Percentiles rank a stretch among this genome's conserved stretches.
Evolutionary conservation across 2,888 invertebrate species (phyloP).

Genomic region (Amiota mariae): DNA sequence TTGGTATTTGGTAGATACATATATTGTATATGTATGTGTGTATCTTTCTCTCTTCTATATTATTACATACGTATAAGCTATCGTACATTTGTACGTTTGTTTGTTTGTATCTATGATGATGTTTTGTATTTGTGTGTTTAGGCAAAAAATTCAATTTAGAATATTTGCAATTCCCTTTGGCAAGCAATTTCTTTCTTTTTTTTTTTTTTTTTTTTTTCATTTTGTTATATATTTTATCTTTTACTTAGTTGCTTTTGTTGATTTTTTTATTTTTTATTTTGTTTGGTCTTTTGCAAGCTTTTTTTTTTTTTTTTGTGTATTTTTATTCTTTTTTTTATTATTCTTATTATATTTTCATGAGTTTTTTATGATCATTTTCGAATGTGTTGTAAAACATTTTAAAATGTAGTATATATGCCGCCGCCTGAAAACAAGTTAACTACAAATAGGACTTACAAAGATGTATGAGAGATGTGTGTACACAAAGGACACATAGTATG

Average conservation of each 20-base stretch:
- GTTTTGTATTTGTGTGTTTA: constrained; percentile 33
- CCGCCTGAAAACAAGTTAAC: constrained; percentile 15
- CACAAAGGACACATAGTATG: no score
- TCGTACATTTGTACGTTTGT: constrained; percentile 12
- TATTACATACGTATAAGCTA: constrained; percentile 18
- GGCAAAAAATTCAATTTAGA: constrained; percentile 62
- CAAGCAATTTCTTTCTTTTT: constrained; percentile 37
- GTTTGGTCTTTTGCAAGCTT: not conserved
- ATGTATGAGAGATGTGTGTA: not conserved
- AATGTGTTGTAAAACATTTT: constrained; percentile 23
- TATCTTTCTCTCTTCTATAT: no score
- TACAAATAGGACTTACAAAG: not conserved
- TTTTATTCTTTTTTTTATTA: constrained; percentile 39
- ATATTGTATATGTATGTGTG: constrained; percentile 33
- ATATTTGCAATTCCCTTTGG: constrained; percentile 65
- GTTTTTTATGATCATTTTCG: constrained; percentile 21
- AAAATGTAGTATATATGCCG: not conserved
- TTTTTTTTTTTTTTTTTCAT: constrained; percentile 33
- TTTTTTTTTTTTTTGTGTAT: not conserved
- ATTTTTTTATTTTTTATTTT: not conserved
- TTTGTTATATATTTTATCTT: constrained; percentile 2
- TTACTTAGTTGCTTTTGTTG: constrained; percentile 4
- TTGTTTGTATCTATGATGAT: constrained; percentile 30
- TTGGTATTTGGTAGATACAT: constrained; percentile 36
- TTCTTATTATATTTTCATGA: not conserved